Evolutionary conservation across 2,113 vertebrate genomes (phyloP).

Genomic region (Leucopsar rothschildi): DNA sequence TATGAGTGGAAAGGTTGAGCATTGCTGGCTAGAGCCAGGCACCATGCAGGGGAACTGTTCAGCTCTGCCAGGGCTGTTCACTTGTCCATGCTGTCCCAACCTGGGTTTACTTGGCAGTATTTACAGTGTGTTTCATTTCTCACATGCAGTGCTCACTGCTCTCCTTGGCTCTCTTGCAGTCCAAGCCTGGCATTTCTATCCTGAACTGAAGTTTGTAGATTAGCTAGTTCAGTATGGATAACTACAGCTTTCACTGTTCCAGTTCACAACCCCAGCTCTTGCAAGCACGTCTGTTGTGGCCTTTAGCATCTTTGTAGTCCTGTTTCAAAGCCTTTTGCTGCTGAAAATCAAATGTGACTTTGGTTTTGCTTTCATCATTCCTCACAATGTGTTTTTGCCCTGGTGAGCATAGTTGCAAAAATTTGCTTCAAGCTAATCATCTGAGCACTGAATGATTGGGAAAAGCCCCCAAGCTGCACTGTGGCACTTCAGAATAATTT

Average conservation of each 20-base stretch:
- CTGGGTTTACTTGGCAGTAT: neutral
- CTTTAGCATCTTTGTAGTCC: conserved; percentile 16
- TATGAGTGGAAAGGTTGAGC: neutral
- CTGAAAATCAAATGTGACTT: conserved; percentile 43
- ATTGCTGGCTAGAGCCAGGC: neutral
- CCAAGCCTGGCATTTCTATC: neutral
- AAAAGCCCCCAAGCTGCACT: neutral
- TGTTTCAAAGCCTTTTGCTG: conserved; percentile 13
- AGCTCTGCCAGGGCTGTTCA: neutral
- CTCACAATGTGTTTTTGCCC: conserved; percentile 46
- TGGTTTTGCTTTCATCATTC: conserved; percentile 9
- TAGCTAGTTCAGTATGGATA: neutral
- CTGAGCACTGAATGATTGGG: neutral
- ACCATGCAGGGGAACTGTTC: neutral
- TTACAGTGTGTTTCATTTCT: neutral
- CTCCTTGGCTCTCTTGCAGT: neutral
- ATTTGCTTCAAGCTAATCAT: conserved; percentile 44
- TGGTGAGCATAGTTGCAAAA: conserved; percentile 40
- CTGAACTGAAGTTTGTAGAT: neutral
- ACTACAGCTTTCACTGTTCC: neutral
- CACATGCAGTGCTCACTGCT: neutral
- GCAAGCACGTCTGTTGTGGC: neutral
- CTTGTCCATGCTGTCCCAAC: neutral
- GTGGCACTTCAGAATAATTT: conserved; percentile 28
- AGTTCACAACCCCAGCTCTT: neutral